phyloP scores from a whole-genome alignment of 2,888 invertebrate species.

The Drosophila lutescens region DNA sequence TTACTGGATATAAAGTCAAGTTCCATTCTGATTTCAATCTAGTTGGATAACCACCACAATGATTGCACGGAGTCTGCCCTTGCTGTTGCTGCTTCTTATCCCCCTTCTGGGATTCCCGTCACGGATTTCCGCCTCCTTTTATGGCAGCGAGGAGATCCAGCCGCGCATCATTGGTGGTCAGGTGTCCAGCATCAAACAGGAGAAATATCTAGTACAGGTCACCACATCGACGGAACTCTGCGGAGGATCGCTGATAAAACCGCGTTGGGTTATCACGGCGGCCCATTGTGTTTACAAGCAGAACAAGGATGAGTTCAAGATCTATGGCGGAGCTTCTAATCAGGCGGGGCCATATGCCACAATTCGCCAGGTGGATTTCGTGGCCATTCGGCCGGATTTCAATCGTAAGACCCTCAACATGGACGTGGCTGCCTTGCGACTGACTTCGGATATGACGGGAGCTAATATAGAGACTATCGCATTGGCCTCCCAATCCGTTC shows the following conservation, averaged over 20 bases:
- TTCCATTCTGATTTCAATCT: neutral
- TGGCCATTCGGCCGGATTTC: constrained; percentile 57
- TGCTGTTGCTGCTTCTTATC: constrained; percentile 7
- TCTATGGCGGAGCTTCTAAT: constrained; percentile 61
- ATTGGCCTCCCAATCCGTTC: constrained; percentile 50
- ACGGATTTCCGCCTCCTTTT: neutral
- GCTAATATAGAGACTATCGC: constrained; percentile 62
- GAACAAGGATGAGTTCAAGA: constrained; percentile 31
- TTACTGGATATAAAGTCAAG: constrained; percentile 59
- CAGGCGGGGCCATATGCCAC: constrained; percentile 43
- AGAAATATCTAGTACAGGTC: constrained; percentile 67
- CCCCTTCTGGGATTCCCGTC: neutral
- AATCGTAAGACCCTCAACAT: constrained; percentile 59
- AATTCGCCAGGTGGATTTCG: constrained; percentile 33
- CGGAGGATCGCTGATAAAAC: constrained; percentile 65
- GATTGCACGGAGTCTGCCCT: constrained; percentile 29
- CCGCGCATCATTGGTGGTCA: constrained; percentile 66
- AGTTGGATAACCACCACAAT: constrained; percentile 36
- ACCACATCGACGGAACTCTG: constrained; percentile 49
- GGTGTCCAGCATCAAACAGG: constrained; percentile 42
- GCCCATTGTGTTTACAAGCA: constrained; percentile 64
- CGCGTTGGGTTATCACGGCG: constrained; percentile 72
- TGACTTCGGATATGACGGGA: constrained; percentile 58
- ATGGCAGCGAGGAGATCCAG: constrained; percentile 15
- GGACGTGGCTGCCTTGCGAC: constrained; percentile 68